Conservation (phyloP, 2,113 vertebrate genomes). For the Oceanites oceanicus region DNA sequence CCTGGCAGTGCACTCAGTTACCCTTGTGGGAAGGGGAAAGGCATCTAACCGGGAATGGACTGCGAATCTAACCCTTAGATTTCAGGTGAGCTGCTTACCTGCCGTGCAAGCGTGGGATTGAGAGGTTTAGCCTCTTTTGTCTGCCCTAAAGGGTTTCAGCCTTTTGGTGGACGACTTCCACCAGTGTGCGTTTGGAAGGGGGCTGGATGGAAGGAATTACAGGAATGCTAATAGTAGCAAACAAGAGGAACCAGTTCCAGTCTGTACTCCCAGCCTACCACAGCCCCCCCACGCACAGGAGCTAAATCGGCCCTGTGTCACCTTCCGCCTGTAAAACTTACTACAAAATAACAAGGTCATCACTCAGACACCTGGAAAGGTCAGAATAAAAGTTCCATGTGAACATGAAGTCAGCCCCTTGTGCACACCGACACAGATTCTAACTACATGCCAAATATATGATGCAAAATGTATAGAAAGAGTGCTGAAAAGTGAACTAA, state of each 20-base stretch:
- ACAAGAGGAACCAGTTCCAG: neutral
- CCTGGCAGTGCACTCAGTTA: too few species aligned
- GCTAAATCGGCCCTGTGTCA: neutral
- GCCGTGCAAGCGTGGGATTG: fast-evolving
- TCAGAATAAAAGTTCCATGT: neutral
- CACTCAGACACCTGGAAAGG: neutral
- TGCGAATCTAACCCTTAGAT: neutral
- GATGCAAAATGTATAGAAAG: fast-evolving
- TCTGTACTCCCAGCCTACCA: neutral
- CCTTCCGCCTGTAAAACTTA: neutral
- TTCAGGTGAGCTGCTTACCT: neutral
- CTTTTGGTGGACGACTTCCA: neutral
- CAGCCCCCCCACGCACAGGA: neutral
- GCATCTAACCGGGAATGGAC: fast-evolving
- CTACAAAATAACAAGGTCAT: neutral
- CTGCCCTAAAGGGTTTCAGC: neutral
- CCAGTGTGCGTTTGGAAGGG: neutral
- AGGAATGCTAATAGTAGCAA: neutral
- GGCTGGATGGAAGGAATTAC: neutral
- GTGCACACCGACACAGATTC: neutral
- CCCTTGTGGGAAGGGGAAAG: neutral
- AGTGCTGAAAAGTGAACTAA: neutral
- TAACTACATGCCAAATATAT: neutral
- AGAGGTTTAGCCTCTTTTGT: neutral
- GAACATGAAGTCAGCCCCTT: neutral